Evolutionary conservation across 2,797 vertebrate species (phyloP).

Genomic region (Paratrypauchen microcephalus): DNA sequence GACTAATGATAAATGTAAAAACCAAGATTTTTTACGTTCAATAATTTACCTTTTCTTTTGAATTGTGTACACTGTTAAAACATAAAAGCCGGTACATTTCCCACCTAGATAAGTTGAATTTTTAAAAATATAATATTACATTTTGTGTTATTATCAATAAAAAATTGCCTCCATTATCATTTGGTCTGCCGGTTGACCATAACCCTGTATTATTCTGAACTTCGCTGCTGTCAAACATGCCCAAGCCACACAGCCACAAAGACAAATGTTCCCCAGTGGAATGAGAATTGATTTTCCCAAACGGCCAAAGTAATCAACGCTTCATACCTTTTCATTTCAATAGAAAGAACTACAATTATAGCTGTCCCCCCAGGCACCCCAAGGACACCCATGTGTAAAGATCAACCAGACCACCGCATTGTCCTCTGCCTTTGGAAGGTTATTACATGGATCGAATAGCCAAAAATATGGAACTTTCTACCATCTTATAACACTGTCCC

Average conservation of each 20-base stretch:
- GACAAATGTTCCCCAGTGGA: constrained; percentile 74
- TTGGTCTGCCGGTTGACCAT: background rate
- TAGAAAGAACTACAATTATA: constrained; percentile 35
- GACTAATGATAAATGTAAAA: background rate
- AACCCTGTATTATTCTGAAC: constrained; percentile 34
- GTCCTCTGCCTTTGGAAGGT: constrained; percentile 10
- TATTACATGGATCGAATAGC: background rate
- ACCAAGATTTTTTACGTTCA: too few species aligned
- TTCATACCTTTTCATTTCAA: constrained; percentile 62
- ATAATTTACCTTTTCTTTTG: too few species aligned
- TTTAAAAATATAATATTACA: too few species aligned
- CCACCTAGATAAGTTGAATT: background rate
- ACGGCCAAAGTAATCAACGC: constrained; percentile 57
- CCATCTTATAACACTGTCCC: too few species aligned
- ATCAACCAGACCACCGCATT: background rate
- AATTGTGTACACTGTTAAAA: too few species aligned
- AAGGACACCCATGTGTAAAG: constrained; percentile 25
- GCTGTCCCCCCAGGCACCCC: constrained; percentile 24
- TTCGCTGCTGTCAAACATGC: constrained; percentile 52
- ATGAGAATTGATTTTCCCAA: constrained; percentile 75
- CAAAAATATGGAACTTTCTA: too few species aligned
- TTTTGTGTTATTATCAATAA: background rate
- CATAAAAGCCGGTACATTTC: background rate
- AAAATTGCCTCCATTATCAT: background rate
- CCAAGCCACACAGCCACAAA: constrained; percentile 42